Percentiles rank a stretch among this genome's conserved stretches.
phyloP scores from a whole-genome alignment of 1,140 invertebrate species.

The Zaprionus africanus region DNA sequence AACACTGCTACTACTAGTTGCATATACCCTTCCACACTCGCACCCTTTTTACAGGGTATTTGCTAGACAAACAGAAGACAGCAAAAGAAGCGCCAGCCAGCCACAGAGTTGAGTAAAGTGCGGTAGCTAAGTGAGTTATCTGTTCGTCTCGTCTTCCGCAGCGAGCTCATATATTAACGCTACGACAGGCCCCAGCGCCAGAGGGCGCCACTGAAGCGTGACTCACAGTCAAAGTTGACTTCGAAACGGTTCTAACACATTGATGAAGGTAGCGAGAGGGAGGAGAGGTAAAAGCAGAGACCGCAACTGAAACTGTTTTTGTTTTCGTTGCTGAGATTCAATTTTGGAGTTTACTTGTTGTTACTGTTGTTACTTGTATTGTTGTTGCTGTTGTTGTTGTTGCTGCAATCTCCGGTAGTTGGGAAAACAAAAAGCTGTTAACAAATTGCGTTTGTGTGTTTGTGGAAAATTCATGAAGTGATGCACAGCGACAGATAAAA shows the following conservation, averaged over 20 bases:
- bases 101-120: conserved; percentile 34
- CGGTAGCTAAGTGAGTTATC: conserved; percentile 74
- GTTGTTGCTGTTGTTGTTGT: conserved; percentile 43
- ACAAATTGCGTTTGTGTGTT: conserved; percentile 71
- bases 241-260: conserved; percentile 73
- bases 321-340: conserved; percentile 26
- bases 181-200: conserved; percentile 31
- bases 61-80: neutral
- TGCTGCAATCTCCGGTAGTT: conserved; percentile 77
- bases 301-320: conserved; percentile 4
- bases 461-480: conserved; percentile 55
- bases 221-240: conserved; percentile 35
- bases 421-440: conserved; percentile 76
- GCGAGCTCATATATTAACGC: conserved; percentile 68
- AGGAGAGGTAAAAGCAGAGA: neutral
- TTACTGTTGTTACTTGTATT: conserved; percentile 35
- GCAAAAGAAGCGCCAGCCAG: conserved; percentile 1
- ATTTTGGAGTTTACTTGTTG: conserved; percentile 37
- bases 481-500: conserved; percentile 58
- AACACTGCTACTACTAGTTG: neutral
- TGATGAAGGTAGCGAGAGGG: neutral
- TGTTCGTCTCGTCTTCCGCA: conserved; percentile 46
- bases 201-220: conserved; percentile 71
- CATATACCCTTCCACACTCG: neutral
- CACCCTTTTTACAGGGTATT: neutral